Percentiles rank a stretch among this genome's conserved stretches.
phyloP scores from a whole-genome alignment of 2,113 vertebrate species.

The Bungarus multicinctus region DNA sequence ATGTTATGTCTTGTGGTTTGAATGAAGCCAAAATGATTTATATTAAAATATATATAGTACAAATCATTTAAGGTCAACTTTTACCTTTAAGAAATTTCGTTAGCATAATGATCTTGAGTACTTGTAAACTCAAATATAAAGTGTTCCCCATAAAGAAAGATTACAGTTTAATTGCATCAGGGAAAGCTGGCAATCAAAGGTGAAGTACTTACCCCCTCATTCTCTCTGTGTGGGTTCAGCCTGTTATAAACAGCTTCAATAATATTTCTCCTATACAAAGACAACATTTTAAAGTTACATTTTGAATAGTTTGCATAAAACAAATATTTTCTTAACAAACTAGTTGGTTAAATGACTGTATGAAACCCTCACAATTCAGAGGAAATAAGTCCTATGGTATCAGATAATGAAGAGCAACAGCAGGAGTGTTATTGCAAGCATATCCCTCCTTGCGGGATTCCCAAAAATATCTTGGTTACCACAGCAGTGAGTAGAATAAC shows the following conservation, averaged over 20 bases:
- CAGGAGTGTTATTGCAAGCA: not conserved
- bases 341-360: not conserved
- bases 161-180: not conserved
- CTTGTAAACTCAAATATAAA: not conserved
- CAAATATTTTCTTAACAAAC: not conserved
- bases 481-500: not conserved
- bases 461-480: not conserved
- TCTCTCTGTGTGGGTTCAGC: constrained; percentile 95
- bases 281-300: constrained; percentile 8
- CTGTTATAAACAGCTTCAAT: constrained; percentile 97
- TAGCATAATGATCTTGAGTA: not conserved
- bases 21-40: not conserved
- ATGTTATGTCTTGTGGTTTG: not conserved
- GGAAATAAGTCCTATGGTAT: not conserved
- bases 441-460: not conserved
- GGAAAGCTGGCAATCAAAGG: constrained; percentile 50
- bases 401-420: not conserved
- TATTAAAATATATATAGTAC: not conserved
- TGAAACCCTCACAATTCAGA: not conserved
- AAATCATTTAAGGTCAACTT: not conserved
- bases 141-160: not conserved
- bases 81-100: constrained; percentile 3
- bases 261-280: constrained; percentile 85
- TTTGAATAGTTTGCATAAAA: not conserved
- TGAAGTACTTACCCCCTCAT: constrained; percentile 89